These are phyloP conservation scores for Zhengitettix transpicula DNA, from an alignment of 2,888 invertebrate species.

Conservation along the genomic window DNA sequence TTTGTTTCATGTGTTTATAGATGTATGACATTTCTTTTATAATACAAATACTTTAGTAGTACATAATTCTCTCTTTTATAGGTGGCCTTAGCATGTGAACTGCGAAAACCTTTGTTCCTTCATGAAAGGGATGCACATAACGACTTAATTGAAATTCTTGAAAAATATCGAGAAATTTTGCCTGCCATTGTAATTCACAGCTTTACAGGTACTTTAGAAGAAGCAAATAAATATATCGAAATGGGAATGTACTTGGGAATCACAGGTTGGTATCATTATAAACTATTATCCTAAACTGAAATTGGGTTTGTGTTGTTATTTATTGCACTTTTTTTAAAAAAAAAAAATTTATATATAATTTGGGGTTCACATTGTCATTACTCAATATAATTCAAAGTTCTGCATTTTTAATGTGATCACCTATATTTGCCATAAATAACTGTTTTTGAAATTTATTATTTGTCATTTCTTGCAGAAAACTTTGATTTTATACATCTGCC, in stretches of 20 bases:
- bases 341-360: too few relatives aligned
- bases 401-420: too few relatives aligned
- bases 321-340: neutral
- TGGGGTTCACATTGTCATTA: too few relatives aligned
- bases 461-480: too few relatives aligned
- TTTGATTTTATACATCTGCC: too few relatives aligned
- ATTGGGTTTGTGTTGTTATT: neutral
- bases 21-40: too few relatives aligned
- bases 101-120: slow-evolving; percentile 74
- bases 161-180: slow-evolving; percentile 34
- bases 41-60: too few relatives aligned
- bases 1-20: too few relatives aligned
- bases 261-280: slow-evolving; percentile 36
- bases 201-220: slow-evolving; percentile 75
- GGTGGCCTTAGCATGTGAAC: slow-evolving; percentile 70
- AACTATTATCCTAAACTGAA: neutral
- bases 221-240: slow-evolving; percentile 67
- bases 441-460: too few relatives aligned
- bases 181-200: slow-evolving; percentile 83
- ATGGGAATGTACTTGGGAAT: slow-evolving; percentile 74
- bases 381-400: too few relatives aligned
- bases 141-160: slow-evolving; percentile 61
- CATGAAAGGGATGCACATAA: slow-evolving; percentile 86
- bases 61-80: slow-evolving; percentile 22
- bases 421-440: too few relatives aligned